Conservation (phyloP, 2,888 invertebrate genomes). For the Halocaridina rubra region DNA sequence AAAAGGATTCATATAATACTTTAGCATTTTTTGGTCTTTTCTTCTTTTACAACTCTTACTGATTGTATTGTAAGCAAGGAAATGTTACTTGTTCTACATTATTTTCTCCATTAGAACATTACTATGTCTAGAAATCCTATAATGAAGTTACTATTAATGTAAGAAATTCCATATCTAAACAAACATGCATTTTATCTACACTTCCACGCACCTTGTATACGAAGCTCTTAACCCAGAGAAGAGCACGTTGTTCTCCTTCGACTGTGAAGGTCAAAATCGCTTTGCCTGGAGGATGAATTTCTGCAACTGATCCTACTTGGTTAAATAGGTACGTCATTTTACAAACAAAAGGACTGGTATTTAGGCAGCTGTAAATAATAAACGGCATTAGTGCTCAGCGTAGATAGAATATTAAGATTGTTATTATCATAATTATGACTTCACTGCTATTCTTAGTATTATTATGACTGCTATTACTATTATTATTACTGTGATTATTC, state of each 20-base stretch:
- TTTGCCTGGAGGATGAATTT: conserved; percentile 35
- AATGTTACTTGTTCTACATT: not conserved
- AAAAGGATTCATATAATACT: too few relatives aligned
- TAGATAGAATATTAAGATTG: not conserved
- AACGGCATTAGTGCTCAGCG: not conserved
- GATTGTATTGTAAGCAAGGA: not conserved
- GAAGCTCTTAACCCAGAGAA: conserved; percentile 53
- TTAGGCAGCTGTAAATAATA: not conserved
- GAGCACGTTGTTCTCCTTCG: conserved; percentile 9
- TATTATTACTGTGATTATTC: too few relatives aligned
- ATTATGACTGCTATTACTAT: not conserved
- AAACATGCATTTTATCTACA: not conserved
- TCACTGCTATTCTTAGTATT: not conserved
- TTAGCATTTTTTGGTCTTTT: not conserved
- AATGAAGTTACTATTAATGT: not conserved
- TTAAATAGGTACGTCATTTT: conserved; percentile 42
- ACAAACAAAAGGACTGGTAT: not conserved
- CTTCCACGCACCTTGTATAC: conserved; percentile 27
- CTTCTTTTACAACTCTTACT: not conserved
- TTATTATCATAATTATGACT: too few relatives aligned
- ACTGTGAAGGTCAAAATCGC: conserved; percentile 36
- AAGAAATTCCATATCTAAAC: not conserved
- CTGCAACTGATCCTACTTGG: conserved; percentile 32
- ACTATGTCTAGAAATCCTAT: not conserved
- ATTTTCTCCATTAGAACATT: not conserved